These are phyloP conservation scores for Bovichtus variegatus DNA, from an alignment of 2,797 vertebrate species.

Conservation along the genomic window DNA sequence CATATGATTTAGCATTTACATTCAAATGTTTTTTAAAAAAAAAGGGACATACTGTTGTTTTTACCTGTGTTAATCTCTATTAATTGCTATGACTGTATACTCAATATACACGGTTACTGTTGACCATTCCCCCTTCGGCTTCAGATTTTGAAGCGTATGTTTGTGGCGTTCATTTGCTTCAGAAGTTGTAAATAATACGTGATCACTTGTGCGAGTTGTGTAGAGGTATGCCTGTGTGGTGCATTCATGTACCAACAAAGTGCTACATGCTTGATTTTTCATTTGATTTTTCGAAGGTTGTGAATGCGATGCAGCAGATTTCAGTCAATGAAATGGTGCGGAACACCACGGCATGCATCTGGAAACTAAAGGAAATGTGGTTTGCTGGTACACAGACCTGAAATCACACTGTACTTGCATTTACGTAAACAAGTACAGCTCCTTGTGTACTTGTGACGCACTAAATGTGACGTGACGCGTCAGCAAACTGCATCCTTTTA, in stretches of 20 bases:
- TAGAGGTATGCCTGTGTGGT: not conserved
- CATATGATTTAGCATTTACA: not conserved
- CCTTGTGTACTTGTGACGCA: not conserved
- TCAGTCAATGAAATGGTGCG: not conserved
- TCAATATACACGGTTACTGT: not conserved
- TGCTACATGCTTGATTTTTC: too few species aligned
- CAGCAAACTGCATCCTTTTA: not conserved
- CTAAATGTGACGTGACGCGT: not conserved
- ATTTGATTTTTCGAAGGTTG: too few species aligned
- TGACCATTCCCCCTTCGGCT: not conserved
- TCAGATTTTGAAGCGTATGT: not conserved
- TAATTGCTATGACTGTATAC: not conserved
- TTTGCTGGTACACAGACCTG: not conserved
- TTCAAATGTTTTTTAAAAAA: not conserved
- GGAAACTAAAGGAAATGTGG: not conserved
- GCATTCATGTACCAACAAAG: not conserved
- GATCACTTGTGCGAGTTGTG: not conserved
- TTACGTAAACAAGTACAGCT: not conserved
- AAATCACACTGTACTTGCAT: too few species aligned
- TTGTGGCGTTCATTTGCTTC: not conserved
- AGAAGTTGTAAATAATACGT: too few species aligned
- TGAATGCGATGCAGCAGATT: not conserved
- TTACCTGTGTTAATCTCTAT: not conserved
- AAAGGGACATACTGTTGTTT: not conserved
- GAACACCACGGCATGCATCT: not conserved